A percentile compares a stretch with the other conserved stretches of the same genome.
Evolutionary conservation across 2,797 vertebrate species (phyloP).

Genomic region (Darevskia nairensis): DNA sequence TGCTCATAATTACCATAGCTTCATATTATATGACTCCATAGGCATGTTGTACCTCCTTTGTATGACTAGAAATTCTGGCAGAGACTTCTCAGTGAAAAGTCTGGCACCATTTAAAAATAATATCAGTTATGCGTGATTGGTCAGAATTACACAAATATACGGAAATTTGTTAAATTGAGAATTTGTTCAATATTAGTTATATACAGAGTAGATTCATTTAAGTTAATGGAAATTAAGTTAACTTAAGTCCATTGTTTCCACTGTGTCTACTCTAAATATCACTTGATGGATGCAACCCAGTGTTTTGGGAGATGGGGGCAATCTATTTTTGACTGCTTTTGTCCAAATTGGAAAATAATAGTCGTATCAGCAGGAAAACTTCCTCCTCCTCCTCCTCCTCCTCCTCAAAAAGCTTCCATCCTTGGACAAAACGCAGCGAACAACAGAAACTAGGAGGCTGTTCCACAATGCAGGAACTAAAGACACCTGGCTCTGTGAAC

Average conservation of each 20-base stretch:
- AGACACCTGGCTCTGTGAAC: background rate
- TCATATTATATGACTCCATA: background rate
- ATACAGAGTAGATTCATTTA: background rate
- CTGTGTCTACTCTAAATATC: too few relatives aligned
- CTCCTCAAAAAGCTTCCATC: background rate
- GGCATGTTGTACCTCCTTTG: background rate
- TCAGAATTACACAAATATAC: background rate
- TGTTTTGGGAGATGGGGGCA: background rate
- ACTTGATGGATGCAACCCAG: background rate
- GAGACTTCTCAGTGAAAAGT: background rate
- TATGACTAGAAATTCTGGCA: background rate
- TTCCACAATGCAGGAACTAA: background rate
- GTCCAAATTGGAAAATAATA: background rate
- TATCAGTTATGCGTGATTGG: background rate
- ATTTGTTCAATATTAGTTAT: too few relatives aligned
- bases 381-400: too few relatives aligned
- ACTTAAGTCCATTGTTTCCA: too few relatives aligned
- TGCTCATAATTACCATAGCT: constrained; percentile 7
- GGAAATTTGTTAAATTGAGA: background rate
- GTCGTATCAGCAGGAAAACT: background rate
- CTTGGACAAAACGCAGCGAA: background rate
- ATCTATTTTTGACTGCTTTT: background rate
- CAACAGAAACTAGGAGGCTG: too few relatives aligned
- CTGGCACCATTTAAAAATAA: background rate
- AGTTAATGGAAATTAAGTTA: too few relatives aligned